phyloP scores from a whole-genome alignment of 2,113 vertebrate genomes.

The Ondatra zibethicus region DNA sequence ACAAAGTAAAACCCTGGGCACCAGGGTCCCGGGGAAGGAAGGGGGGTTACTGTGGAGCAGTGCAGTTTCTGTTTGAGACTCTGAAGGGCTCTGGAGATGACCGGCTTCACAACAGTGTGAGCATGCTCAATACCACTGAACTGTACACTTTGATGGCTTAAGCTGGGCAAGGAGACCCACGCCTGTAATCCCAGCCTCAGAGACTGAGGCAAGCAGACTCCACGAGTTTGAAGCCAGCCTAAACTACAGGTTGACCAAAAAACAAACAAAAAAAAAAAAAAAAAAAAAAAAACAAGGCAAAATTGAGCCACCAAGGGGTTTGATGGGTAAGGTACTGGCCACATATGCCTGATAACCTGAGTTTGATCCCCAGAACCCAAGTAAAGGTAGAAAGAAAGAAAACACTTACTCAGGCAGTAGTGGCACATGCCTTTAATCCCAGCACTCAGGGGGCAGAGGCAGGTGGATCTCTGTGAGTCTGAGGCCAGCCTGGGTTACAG shows the following conservation, averaged over 20 bases:
- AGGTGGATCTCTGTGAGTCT: background rate
- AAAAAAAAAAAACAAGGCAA: background rate
- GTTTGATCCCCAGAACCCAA: background rate
- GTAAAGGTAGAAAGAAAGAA: background rate
- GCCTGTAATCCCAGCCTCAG: background rate
- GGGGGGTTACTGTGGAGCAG: no score
- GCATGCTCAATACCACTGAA: background rate
- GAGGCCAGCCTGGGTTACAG: background rate
- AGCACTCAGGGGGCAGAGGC: background rate
- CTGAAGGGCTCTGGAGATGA: background rate
- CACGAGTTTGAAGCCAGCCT: background rate
- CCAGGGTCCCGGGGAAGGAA: rapidly evolving
- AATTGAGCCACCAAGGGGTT: background rate
- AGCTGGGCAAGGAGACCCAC: background rate
- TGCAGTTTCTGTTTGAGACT: background rate
- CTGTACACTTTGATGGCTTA: background rate
- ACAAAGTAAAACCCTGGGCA: background rate
- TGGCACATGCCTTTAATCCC: background rate
- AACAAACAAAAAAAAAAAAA: background rate
- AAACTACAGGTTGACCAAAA: background rate
- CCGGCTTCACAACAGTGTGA: background rate
- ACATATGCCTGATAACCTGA: background rate
- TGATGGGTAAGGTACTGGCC: background rate
- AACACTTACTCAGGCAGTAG: background rate
- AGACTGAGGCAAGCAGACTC: background rate